These are phyloP conservation scores for Centropristis striata DNA, from an alignment of 2,113 vertebrate genomes.

Conservation along the genomic window DNA sequence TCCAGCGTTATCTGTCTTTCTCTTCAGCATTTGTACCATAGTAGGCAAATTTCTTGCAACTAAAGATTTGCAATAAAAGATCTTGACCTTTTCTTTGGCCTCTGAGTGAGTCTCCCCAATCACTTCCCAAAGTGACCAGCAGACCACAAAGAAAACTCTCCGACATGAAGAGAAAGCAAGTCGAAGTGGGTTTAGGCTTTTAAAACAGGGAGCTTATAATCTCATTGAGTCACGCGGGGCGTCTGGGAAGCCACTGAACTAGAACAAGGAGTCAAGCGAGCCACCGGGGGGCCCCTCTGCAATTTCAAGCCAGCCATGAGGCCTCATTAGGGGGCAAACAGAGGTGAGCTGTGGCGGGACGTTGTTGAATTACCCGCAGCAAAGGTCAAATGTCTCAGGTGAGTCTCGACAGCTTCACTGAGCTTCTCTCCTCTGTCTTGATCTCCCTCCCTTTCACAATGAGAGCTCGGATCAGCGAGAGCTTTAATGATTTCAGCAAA, in stretches of 20 bases:
- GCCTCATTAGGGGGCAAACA: constrained; percentile 44
- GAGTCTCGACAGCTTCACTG: constrained; percentile 23
- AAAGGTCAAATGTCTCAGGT: constrained; percentile 67
- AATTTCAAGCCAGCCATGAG: constrained; percentile 26
- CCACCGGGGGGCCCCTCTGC: constrained; percentile 11
- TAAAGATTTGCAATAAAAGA: background rate
- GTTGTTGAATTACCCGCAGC: constrained; percentile 31
- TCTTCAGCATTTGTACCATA: background rate
- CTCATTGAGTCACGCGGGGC: constrained; percentile 58
- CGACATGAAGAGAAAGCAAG: background rate
- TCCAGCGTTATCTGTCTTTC: background rate
- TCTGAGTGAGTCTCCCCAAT: constrained; percentile 5
- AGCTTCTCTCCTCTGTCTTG: constrained; percentile 10
- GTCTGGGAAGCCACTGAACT: constrained; percentile 65
- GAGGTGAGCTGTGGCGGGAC: constrained; percentile 35
- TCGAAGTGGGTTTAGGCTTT: constrained; percentile 40
- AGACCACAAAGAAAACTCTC: constrained; percentile 55
- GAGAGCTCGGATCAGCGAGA: constrained; percentile 21
- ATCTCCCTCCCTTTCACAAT: constrained; percentile 4
- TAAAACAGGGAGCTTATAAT: constrained; percentile 65
- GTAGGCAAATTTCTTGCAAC: background rate
- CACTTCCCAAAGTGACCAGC: constrained; percentile 22
- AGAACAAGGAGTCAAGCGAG: constrained; percentile 55
- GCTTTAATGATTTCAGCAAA: constrained; percentile 49
- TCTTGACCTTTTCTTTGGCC: constrained; percentile 15